These are phyloP conservation scores for Champsocephalus gunnari DNA, from an alignment of 2,797 vertebrate genomes.

Conservation along the genomic window DNA sequence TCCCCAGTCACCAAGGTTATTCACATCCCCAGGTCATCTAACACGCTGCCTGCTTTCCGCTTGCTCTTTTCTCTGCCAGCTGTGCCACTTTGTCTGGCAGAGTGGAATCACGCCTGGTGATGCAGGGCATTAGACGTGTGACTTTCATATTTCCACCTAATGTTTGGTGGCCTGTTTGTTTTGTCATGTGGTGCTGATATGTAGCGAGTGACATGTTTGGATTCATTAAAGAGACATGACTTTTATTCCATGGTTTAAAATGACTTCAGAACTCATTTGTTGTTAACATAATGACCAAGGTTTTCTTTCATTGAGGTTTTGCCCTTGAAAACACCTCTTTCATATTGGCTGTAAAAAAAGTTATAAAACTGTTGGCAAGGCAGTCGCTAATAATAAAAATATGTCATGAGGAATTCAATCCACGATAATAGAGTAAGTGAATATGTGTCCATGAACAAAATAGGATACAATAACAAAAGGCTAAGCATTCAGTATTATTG, in stretches of 20 bases:
- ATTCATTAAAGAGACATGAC: constrained; percentile 31
- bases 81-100: constrained; percentile 81
- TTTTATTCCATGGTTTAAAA: constrained; percentile 55
- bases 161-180: constrained; percentile 68
- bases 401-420: constrained; percentile 44
- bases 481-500: constrained; percentile 16
- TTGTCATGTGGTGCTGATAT: constrained; percentile 52
- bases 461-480: constrained; percentile 48
- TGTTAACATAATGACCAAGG: constrained; percentile 58
- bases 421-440: constrained; percentile 48
- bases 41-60: constrained; percentile 78
- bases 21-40: constrained; percentile 82
- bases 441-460: constrained; percentile 44
- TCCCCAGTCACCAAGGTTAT: constrained; percentile 86
- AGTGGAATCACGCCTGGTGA: constrained; percentile 70
- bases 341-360: constrained; percentile 47
- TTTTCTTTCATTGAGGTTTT: constrained; percentile 69
- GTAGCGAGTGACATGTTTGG: constrained; percentile 41
- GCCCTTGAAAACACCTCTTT: constrained; percentile 74
- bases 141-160: constrained; percentile 73
- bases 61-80: constrained; percentile 89
- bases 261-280: constrained; percentile 60
- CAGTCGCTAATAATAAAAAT: constrained; percentile 61
- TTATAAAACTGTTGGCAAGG: constrained; percentile 64
- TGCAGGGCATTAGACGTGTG: constrained; percentile 72